Conservation (phyloP, 1,140 invertebrate genomes). For the Diorhabda carinulata region DNA sequence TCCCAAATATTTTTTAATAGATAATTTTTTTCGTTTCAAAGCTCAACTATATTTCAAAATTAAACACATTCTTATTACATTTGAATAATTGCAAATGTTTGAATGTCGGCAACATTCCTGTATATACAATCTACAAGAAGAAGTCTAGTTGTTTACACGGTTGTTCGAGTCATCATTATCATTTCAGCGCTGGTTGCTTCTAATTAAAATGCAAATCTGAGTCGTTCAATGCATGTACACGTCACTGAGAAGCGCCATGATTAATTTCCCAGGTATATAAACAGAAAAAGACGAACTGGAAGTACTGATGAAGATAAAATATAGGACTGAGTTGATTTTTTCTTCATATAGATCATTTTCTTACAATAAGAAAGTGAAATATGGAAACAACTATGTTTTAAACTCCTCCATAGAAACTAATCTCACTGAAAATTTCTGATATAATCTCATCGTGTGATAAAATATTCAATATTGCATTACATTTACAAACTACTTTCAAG, state of each 20-base stretch:
- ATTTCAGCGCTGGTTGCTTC: slow-evolving; percentile 56
- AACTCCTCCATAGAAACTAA: neutral
- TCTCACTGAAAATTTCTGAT: neutral
- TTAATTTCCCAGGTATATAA: slow-evolving; percentile 46
- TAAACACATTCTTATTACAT: too few relatives aligned
- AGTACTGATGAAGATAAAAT: too few relatives aligned
- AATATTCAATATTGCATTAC: slow-evolving; percentile 16
- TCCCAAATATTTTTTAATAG: too few relatives aligned
- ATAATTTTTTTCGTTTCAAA: too few relatives aligned
- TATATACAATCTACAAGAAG: slow-evolving; percentile 12
- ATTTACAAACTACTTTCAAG: slow-evolving; percentile 15
- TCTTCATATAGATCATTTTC: too few relatives aligned
- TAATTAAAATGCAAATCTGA: slow-evolving; percentile 64
- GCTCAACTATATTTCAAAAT: too few relatives aligned
- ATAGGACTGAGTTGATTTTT: slow-evolving; percentile 1
- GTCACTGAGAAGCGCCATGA: slow-evolving; percentile 46
- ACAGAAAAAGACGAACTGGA: neutral
- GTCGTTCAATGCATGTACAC: slow-evolving; percentile 49
- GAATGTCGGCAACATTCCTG: neutral
- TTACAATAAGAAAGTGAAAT: too few relatives aligned
- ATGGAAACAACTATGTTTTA: neutral
- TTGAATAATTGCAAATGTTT: too few relatives aligned
- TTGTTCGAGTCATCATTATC: slow-evolving; percentile 55
- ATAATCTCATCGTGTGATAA: slow-evolving; percentile 14
- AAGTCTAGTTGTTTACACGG: slow-evolving; percentile 40